Base-by-base conservation (phyloP, 2,888 invertebrate genomes). In the Kryphioiulus occultus region DNA sequence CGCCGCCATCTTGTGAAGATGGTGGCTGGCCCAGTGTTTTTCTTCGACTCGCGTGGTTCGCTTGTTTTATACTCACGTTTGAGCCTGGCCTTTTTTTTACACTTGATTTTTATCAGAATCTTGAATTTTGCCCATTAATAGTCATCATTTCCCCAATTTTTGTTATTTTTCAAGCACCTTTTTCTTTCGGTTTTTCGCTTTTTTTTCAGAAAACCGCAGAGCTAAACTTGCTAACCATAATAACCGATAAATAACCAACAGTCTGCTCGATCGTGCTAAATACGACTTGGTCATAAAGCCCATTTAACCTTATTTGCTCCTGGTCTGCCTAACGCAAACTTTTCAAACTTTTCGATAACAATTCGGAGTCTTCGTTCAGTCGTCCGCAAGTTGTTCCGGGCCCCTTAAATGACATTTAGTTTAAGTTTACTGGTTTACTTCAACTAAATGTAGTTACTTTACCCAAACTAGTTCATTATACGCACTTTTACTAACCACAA, bases 261-360 rank as follows among this genome's bases (percentile, higher is more conserved):
- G 68, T 68, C 68, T 68, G 68, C 68, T 26, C 22, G 68, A 68
- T 68, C 68, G 68, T 68, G 68, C 68, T 68, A 68, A 68, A 22
- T 26, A 22, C 68, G 22, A 68, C 68, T 7, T 22, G 10, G 26
- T 26, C 35, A 7, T 59, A 26, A 68, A 26, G 68, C 68, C 68
- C 68, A 26, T 68, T 68, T 68, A 68, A 68, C 68, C 68, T 68
- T 68, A 68, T 68, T 68, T 68, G 68, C 68, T 68, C 68, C 68
- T 68, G 68, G 68, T 68, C 68, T 68, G 68, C 68, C 68, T 68
- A 68, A 68, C 68, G 68, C 68, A 68, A 68, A 68, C 68, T 68
- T 68, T 68, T 26, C 22, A 26, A 53, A 53, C 19, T 22, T 22
- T 22, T n/a, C n/a, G 22, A 68, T 22, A 35, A 35, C 35, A 35